Conservation (phyloP, 2,888 invertebrate genomes). For the Caenorhabditis sp. region DNA sequence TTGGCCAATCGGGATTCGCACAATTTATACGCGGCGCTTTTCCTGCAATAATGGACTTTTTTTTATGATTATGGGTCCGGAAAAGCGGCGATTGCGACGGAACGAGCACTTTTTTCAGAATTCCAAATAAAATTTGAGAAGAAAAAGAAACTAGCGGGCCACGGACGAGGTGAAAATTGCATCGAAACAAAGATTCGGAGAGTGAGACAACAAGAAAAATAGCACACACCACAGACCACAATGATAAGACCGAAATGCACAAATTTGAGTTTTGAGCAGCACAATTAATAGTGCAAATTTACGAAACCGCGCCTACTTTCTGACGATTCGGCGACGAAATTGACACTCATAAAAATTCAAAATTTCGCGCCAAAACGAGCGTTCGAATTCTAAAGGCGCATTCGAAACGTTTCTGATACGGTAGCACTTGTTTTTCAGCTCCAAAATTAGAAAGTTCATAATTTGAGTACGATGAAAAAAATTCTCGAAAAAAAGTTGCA, state of each 20-base stretch:
- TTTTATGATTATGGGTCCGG: slow-evolving; percentile 31
- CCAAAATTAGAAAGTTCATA: no score
- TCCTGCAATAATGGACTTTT: slow-evolving; percentile 47
- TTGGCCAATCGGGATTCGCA: slow-evolving; percentile 18
- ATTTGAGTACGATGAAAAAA: no score
- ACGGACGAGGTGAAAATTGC: no score
- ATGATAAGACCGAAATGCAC: no score
- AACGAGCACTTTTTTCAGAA: not conserved
- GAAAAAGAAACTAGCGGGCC: not conserved
- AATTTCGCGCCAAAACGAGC: not conserved
- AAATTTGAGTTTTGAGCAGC: no score
- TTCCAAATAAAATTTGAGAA: not conserved
- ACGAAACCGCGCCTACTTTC: no score
- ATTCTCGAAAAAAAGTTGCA: not conserved
- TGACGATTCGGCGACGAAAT: not conserved
- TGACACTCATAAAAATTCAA: not conserved
- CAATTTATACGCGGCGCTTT: slow-evolving; percentile 27
- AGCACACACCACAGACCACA: no score
- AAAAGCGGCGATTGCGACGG: not conserved
- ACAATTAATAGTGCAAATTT: no score
- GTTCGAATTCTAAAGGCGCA: not conserved
- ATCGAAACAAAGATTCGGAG: no score
- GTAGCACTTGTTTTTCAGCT: no score
- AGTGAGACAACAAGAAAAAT: no score
- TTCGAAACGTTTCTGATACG: no score